Conservation (phyloP, 2,113 vertebrate species). For the Shinisaurus crocodilurus region DNA sequence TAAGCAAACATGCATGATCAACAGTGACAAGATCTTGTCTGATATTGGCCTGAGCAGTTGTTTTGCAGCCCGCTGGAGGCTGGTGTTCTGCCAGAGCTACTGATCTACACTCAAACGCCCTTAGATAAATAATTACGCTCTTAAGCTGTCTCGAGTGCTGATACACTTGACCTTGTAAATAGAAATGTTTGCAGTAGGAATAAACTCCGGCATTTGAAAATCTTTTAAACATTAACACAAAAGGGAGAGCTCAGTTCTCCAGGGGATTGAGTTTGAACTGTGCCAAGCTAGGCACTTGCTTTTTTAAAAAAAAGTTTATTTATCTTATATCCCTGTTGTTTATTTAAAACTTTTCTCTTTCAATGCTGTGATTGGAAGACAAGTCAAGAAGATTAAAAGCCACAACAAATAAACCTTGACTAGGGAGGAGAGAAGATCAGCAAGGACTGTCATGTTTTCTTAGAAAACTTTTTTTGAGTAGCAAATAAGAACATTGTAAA, state of each 20-base stretch:
- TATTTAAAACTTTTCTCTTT: conserved; percentile 85
- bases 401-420: conserved; percentile 83
- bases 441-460: conserved; percentile 77
- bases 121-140: conserved; percentile 91
- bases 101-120: conserved; percentile 85
- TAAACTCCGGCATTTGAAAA: conserved; percentile 85
- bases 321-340: conserved; percentile 87
- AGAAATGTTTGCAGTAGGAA: conserved; percentile 90
- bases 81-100: conserved; percentile 86
- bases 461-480: conserved; percentile 63
- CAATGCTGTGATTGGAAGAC: conserved; percentile 78
- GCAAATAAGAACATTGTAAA: conserved; percentile 69
- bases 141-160: conserved; percentile 85
- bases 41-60: conserved; percentile 76
- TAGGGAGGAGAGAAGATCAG: conserved; percentile 76
- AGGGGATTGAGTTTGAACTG: conserved; percentile 81
- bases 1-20: conserved; percentile 74
- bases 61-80: conserved; percentile 76
- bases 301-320: conserved; percentile 80
- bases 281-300: conserved; percentile 77
- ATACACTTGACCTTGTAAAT: conserved; percentile 92
- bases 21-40: conserved; percentile 77
- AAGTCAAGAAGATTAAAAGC: conserved; percentile 81
- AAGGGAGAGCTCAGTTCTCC: conserved; percentile 80
- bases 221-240: conserved; percentile 88